phyloP scores from a whole-genome alignment of 2,113 vertebrate species.

The Crotalus viridis region DNA sequence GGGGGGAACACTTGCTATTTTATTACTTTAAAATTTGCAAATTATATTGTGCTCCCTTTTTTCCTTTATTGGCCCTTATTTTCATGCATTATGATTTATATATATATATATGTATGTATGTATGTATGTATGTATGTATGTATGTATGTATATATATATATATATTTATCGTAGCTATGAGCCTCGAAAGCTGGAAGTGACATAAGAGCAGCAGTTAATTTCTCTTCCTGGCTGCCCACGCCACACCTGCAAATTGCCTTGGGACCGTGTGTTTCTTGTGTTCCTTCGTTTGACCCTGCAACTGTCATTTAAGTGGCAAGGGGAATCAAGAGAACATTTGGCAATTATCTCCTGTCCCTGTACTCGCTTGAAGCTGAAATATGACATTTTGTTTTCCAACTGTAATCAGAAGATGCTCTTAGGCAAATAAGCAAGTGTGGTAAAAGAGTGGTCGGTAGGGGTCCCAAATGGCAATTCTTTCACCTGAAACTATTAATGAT shows the following conservation, averaged over 20 bases:
- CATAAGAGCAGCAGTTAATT: neutral
- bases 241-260: neutral
- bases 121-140: neutral
- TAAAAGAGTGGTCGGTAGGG: no score
- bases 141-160: neutral
- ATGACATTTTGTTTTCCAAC: neutral
- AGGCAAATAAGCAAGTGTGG: neutral
- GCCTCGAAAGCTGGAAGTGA: neutral
- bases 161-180: neutral
- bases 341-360: neutral
- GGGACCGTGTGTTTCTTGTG: neutral
- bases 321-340: neutral
- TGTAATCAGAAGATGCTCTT: neutral
- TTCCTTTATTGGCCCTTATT: neutral
- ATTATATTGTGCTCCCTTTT: neutral
- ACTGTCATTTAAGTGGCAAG: neutral
- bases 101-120: neutral
- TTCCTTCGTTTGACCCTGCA: neutral
- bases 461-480: neutral
- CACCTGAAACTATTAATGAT: neutral
- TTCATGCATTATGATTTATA: neutral
- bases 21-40: neutral
- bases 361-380: neutral
- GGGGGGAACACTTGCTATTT: neutral
- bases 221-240: neutral